Evolutionary conservation across 1,140 invertebrate genomes (phyloP), one percentile per base, ranked within the genome.

Genomic region (Pseudomyrmex cubaensis): DNA sequence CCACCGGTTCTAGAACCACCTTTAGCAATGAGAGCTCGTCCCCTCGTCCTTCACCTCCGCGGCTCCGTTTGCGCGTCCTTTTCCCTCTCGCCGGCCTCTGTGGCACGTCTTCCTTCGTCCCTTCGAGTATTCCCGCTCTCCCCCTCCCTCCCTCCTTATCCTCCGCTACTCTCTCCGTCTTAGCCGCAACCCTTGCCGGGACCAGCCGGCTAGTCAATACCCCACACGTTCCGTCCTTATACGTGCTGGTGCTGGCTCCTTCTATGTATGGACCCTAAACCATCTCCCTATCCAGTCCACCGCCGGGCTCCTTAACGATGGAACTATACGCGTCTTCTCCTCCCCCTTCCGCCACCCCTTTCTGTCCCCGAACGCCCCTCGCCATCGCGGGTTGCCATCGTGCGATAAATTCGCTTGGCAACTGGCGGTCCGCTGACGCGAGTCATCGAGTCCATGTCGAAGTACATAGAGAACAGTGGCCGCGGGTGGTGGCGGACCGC

Each of bases 101-200:
- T 80, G 44, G 83, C 83, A 56, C 59, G 35, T 82, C 82, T 82
- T 87, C 70, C 84, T 72, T 80, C 67, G 69, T 75, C 86, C 78
- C 77, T 86, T 88, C 78, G 78, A 75, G 77, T 89, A 85, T 80
- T 85, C 90, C 85, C 77, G 75, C 59, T 57, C 64, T 73, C 75
- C 56, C 52, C 63, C 73, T 82, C 59, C 72, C 76, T 73, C 84
- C 64, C 83, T 69, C 70, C 76, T 83, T 82, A 74, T 87, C 82
- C 63, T 73, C 89, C 87, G 83, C 87, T 88, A 77, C 88, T 89
- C 85, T 89, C 89, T 88, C 90, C 90, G 92, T 93, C 93, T 94
- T 93, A 93, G 92, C 93, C 91, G 89, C 92, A 93, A 93, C 91
- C 92, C 92, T 93, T 93, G 92, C 91, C 91, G 87, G 91, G 91